Evolutionary conservation across 2,797 vertebrate species (phyloP).

Genomic region (Mallotus villosus): DNA sequence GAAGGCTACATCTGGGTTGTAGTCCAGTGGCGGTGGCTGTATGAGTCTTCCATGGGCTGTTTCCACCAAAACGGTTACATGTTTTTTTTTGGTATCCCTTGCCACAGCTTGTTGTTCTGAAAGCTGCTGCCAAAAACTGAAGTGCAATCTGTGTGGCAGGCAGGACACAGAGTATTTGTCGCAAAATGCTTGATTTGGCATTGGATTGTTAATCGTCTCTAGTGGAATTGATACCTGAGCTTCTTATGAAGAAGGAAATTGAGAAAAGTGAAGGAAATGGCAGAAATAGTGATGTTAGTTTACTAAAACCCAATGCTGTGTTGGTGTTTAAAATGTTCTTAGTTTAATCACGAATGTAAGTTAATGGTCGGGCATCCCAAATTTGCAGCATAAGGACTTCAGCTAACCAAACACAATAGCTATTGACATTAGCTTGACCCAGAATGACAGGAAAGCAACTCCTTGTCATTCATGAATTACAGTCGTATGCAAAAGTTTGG

Average conservation of each 20-base stretch:
- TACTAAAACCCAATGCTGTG: no score
- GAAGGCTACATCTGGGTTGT: slow-evolving; percentile 46
- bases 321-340: no score
- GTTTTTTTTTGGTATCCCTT: slow-evolving; percentile 43
- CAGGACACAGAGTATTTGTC: slow-evolving; percentile 19
- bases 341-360: no score
- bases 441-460: background rate
- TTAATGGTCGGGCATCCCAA: no score
- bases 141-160: slow-evolving; percentile 44
- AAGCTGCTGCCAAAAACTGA: slow-evolving; percentile 29
- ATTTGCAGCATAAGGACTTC: no score
- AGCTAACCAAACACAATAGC: background rate
- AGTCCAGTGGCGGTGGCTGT: slow-evolving; percentile 31
- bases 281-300: no score
- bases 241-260: no score
- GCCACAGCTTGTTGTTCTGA: slow-evolving; percentile 22
- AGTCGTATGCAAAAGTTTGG: no score
- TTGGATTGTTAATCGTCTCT: no score
- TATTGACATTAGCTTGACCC: background rate
- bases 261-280: no score
- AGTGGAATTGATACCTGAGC: no score
- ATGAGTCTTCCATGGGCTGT: slow-evolving; percentile 23
- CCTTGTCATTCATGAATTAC: background rate
- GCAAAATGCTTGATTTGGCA: slow-evolving; percentile 29
- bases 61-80: slow-evolving; percentile 34